Percentiles rank a stretch among this genome's conserved stretches.
Evolutionary conservation across 2,797 vertebrate genomes (phyloP).

Genomic region (Orientallactaga sibirica): DNA sequence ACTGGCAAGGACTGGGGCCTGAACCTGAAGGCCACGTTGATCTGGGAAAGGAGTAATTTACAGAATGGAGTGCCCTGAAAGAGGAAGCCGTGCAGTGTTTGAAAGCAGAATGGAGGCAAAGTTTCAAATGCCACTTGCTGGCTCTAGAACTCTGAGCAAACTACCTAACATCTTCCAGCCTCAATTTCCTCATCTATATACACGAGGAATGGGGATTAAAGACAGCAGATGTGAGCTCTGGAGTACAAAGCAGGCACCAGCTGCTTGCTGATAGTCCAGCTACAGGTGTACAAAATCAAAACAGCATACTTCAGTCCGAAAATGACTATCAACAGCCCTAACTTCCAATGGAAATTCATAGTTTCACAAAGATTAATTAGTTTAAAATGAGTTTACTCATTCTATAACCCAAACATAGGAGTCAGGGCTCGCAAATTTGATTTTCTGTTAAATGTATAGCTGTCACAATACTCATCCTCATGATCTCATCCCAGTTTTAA

Average conservation of each 20-base stretch:
- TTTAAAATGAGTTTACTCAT: constrained; percentile 68
- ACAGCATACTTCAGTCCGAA: constrained; percentile 18
- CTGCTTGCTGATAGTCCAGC: background rate
- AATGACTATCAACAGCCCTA: background rate
- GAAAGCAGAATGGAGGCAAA: background rate
- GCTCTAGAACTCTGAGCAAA: background rate
- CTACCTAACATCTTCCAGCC: background rate
- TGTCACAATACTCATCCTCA: background rate
- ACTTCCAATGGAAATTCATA: constrained; percentile 31
- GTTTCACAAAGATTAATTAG: constrained; percentile 35
- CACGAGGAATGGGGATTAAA: background rate
- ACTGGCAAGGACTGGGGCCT: background rate
- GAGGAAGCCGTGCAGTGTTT: background rate
- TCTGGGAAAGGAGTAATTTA: background rate
- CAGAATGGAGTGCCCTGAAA: background rate
- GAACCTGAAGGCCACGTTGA: background rate
- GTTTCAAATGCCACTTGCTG: background rate
- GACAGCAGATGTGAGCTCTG: background rate
- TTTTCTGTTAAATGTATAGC: constrained; percentile 68
- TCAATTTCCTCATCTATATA: background rate
- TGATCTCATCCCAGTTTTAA: background rate
- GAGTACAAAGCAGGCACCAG: accelerated
- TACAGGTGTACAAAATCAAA: background rate
- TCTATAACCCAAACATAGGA: constrained; percentile 51
- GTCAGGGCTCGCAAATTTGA: constrained; percentile 49